Evolutionary conservation across 2,797 vertebrate genomes (phyloP).

Genomic region (Acanthiza pusilla): DNA sequence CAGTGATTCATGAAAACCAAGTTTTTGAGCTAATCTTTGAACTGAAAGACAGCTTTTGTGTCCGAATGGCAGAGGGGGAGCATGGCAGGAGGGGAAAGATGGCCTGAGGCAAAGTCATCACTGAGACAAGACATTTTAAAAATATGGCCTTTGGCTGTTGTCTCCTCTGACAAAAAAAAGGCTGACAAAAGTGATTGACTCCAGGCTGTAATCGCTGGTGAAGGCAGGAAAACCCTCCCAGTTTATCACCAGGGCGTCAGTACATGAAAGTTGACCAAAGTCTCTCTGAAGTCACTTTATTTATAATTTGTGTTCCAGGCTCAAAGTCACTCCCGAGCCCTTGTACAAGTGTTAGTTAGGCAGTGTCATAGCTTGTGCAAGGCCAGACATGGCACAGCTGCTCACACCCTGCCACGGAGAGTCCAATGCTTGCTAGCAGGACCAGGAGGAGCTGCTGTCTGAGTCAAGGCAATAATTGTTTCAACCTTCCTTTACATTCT

Average conservation of each 20-base stretch:
- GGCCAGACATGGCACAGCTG: not conserved
- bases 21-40: not conserved
- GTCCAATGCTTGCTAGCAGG: not conserved
- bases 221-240: not conserved
- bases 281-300: not conserved
- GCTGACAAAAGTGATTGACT: not conserved
- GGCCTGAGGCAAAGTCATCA: not conserved
- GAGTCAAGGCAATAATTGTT: rapidly evolving
- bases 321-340: not conserved
- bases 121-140: not conserved
- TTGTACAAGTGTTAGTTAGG: not conserved
- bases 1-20: not conserved
- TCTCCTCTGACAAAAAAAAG: not conserved
- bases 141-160: not conserved
- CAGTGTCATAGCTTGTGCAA: not conserved
- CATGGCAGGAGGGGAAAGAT: not conserved
- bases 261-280: not conserved
- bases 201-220: not conserved
- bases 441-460: rapidly evolving
- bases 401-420: rapidly evolving
- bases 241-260: not conserved
- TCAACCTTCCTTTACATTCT: not conserved
- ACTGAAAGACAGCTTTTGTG: not conserved
- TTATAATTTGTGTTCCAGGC: not conserved
- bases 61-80: not conserved